phyloP scores from a whole-genome alignment of 2,113 vertebrate species.

The Ivindomyrus marchei region DNA sequence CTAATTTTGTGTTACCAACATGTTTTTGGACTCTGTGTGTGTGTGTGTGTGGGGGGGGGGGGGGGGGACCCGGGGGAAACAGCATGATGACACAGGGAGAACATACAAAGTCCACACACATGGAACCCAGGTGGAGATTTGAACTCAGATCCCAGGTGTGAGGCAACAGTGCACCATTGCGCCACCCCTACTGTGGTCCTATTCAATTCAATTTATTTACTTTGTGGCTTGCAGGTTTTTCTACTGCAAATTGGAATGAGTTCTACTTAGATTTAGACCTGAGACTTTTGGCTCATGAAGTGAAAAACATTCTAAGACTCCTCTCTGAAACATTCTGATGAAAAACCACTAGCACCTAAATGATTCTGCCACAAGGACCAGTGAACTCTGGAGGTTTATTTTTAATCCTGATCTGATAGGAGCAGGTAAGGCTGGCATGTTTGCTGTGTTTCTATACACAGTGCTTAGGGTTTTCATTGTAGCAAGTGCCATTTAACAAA shows the following conservation, averaged over 20 bases:
- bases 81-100: neutral
- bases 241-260: neutral
- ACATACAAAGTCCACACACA: neutral
- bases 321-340: neutral
- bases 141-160: neutral
- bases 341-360: neutral
- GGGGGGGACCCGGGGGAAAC: too few species aligned
- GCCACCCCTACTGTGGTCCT: neutral
- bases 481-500: neutral
- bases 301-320: neutral
- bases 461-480: neutral
- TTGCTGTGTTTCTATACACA: neutral
- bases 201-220: neutral
- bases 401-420: neutral
- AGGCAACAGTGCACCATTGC: neutral
- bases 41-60: too few species aligned
- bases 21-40: too few species aligned
- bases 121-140: neutral
- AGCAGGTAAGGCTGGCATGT: neutral
- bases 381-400: neutral
- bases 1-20: too few species aligned
- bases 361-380: neutral
- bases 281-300: neutral
- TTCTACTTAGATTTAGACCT: neutral
- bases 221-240: neutral